Conservation (phyloP, 2,888 invertebrate species). For the Callinectes sapidus region DNA sequence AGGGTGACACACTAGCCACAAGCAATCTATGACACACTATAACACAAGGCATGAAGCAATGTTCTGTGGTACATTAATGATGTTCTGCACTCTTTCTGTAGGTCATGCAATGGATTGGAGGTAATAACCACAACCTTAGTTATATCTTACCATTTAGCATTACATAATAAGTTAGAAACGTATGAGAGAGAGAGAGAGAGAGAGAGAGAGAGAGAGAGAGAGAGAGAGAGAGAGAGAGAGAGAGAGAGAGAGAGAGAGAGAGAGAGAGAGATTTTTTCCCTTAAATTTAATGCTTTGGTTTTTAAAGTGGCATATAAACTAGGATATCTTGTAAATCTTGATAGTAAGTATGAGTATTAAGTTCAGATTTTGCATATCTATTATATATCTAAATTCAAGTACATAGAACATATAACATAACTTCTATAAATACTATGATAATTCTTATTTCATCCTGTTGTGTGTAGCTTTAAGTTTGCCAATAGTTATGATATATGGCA, state of each 20-base stretch:
- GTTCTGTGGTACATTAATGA: background rate
- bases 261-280: conserved; percentile 35
- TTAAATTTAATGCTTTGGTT: too few species aligned
- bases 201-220: conserved; percentile 12
- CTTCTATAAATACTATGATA: too few species aligned
- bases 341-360: too few species aligned
- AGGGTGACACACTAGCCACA: background rate
- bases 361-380: too few species aligned
- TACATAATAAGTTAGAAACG: background rate
- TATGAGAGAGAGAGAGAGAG: background rate
- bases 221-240: conserved; percentile 47
- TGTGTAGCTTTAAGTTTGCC: too few species aligned
- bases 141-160: background rate
- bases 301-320: too few species aligned
- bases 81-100: background rate
- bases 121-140: background rate
- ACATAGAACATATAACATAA: too few species aligned
- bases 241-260: conserved; percentile 54
- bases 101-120: background rate
- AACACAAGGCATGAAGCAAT: background rate
- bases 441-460: too few species aligned
- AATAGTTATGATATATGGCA: too few species aligned
- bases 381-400: too few species aligned
- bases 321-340: too few species aligned
- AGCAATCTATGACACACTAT: background rate